Base-by-base conservation (phyloP, 2,113 vertebrate genomes). In the Setophaga coronata region DNA sequence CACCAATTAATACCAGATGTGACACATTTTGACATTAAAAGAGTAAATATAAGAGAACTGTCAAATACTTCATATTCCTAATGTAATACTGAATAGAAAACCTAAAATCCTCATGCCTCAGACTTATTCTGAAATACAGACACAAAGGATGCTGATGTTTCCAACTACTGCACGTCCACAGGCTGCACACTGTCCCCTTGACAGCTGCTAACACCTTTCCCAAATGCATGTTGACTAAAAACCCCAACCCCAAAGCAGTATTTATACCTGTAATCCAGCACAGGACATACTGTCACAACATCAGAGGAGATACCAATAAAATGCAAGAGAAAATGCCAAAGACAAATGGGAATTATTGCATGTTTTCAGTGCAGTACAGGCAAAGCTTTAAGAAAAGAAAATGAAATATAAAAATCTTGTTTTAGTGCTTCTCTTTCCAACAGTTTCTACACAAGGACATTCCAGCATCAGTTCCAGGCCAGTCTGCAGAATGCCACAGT, bases 1-100 rank as follows among this genome's bases (percentile, higher is more conserved):
- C 72, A 86, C 74, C 79, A 95, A 90, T 95, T 96, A 96, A 97
- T 97, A 95, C 95, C 50, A 92, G 94, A 90, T 95, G 96, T 90
- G 95, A 97, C 95, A 96, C 70, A 96, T 93, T 97, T 88, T 98
- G 97, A 97, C 97, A 93, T 94, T 95, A 92, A 89, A 97, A 95
- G 93, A 97, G 81, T 93, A 96, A 92, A 91, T 87, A 73, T 62
- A 96, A 94, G 96, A 93, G 94, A 97, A 95, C 92, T 91, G 88
- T 91, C 96, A 92, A 88, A 72, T 80, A 93, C 70, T 96, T 94
- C 86, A 95, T 96, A 91, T 77, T 89, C 73, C 86, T 91, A 89
- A 74, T 62, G 45, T 31, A 88, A 82, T 5, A 48, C 67, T 76
- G 40, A 96, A 87, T 14, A 14, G 72, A 84, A 96, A 92, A 78